A percentile compares a stretch with the other conserved stretches of the same genome.
phyloP scores from a whole-genome alignment of 2,888 invertebrate species.

The Agrilus mali region DNA sequence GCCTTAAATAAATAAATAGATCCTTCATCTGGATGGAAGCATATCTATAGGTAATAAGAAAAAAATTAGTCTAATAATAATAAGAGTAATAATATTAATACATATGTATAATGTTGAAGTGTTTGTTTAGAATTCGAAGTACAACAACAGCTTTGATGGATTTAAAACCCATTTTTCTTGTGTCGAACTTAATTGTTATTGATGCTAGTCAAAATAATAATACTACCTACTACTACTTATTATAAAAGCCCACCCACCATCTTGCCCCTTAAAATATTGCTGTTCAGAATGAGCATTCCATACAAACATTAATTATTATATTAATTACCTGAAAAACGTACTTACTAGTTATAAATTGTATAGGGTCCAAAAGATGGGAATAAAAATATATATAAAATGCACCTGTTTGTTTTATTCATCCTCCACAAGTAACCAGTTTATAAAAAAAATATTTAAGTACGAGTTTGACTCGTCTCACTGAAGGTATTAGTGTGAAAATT shows the following conservation, averaged over 20 bases:
- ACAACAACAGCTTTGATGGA: slow-evolving; percentile 23
- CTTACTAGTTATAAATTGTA: slow-evolving; percentile 52
- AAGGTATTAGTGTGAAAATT: too few relatives aligned
- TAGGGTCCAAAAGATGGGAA: slow-evolving; percentile 63
- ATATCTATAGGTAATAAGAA: neutral
- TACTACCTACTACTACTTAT: slow-evolving; percentile 28
- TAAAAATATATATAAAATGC: slow-evolving; percentile 51
- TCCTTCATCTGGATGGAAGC: too few relatives aligned
- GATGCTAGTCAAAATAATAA: slow-evolving; percentile 37
- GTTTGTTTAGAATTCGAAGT: slow-evolving; percentile 32
- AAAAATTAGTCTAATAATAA: neutral
- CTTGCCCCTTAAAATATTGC: slow-evolving; percentile 30
- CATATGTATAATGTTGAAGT: slow-evolving; percentile 30
- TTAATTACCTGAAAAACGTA: slow-evolving; percentile 40
- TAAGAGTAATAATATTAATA: slow-evolving; percentile 9
- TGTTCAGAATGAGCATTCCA: slow-evolving; percentile 36
- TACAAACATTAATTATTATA: slow-evolving; percentile 32
- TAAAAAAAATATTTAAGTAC: too few relatives aligned
- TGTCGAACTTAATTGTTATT: slow-evolving; percentile 25
- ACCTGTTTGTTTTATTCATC: slow-evolving; percentile 6
- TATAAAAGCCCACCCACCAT: slow-evolving; percentile 34
- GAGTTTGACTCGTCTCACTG: too few relatives aligned
- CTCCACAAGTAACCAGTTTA: neutral
- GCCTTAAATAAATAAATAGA: too few relatives aligned
- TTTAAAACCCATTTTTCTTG: slow-evolving; percentile 10